phyloP scores from a whole-genome alignment of 2,113 vertebrate genomes.

The Rhinolophus sinicus region DNA sequence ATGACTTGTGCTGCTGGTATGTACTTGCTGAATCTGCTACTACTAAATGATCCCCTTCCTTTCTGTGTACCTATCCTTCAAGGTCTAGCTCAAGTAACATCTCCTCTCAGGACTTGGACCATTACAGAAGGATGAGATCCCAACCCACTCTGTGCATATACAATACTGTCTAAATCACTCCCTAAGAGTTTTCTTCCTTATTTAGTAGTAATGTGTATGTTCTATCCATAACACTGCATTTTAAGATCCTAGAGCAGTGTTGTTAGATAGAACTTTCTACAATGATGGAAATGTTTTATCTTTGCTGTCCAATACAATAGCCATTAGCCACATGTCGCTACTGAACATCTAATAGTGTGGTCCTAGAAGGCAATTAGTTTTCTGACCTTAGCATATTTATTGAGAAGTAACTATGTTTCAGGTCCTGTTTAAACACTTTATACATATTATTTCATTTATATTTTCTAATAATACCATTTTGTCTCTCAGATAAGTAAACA shows the following conservation, averaged over 20 bases:
- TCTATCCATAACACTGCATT: background rate
- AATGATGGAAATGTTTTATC: background rate
- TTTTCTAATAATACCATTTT: constrained; percentile 22
- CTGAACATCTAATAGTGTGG: background rate
- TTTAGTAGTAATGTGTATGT: background rate
- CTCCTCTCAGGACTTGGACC: background rate
- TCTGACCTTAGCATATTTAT: background rate
- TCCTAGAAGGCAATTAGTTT: background rate
- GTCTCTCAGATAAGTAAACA: constrained; percentile 34
- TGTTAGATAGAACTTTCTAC: background rate
- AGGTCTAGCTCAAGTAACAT: background rate
- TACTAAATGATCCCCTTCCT: background rate
- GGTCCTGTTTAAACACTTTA: background rate
- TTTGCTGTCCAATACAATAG: background rate
- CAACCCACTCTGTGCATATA: background rate
- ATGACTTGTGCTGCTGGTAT: background rate
- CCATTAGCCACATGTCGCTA: background rate
- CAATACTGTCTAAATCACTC: background rate
- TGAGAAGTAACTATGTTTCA: constrained; percentile 2
- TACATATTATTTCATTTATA: background rate
- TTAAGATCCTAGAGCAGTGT: background rate
- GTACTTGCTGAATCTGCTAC: background rate
- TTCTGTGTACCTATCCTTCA: background rate
- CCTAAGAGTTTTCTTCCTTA: background rate
- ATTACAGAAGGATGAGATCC: background rate